These are phyloP conservation scores for Euplexia lucipara DNA, from an alignment of 2,888 invertebrate species.

Conservation along the genomic window DNA sequence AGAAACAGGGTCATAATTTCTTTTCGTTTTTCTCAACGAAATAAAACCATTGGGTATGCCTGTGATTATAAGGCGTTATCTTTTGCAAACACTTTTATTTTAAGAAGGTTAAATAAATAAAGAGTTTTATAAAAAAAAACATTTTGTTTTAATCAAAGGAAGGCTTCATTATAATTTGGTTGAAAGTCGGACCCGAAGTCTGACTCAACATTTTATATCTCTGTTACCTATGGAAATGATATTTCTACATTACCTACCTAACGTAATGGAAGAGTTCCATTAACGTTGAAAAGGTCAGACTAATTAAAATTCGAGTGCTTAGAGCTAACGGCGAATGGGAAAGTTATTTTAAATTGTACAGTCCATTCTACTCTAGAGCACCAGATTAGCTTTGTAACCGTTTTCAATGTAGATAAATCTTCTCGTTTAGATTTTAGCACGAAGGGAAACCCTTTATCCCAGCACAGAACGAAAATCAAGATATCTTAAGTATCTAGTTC, in stretches of 20 bases:
- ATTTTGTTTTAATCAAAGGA: slow-evolving; percentile 18
- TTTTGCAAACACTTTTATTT: neutral
- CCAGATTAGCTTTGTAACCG: slow-evolving; percentile 4
- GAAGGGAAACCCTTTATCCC: neutral
- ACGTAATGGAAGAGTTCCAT: slow-evolving; percentile 10
- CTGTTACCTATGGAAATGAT: neutral
- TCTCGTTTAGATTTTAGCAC: neutral
- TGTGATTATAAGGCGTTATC: neutral
- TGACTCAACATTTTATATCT: neutral
- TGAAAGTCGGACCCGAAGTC: neutral
- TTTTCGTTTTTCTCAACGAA: neutral
- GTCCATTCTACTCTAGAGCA: neutral
- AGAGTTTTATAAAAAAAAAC: neutral
- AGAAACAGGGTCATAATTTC: neutral
- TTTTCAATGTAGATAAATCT: slow-evolving; percentile 15
- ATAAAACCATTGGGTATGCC: neutral
- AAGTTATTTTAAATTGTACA: slow-evolving; percentile 20
- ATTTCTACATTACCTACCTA: neutral
- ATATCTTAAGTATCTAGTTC: neutral
- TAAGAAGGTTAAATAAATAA: slow-evolving; percentile 4
- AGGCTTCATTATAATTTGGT: neutral
- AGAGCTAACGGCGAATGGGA: neutral
- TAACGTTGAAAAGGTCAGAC: slow-evolving; percentile 16
- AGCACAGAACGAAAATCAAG: neutral
- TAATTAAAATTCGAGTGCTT: slow-evolving; percentile 29